phyloP scores from a whole-genome alignment of 2,888 invertebrate species.

The Caenorhabditis afra region DNA sequence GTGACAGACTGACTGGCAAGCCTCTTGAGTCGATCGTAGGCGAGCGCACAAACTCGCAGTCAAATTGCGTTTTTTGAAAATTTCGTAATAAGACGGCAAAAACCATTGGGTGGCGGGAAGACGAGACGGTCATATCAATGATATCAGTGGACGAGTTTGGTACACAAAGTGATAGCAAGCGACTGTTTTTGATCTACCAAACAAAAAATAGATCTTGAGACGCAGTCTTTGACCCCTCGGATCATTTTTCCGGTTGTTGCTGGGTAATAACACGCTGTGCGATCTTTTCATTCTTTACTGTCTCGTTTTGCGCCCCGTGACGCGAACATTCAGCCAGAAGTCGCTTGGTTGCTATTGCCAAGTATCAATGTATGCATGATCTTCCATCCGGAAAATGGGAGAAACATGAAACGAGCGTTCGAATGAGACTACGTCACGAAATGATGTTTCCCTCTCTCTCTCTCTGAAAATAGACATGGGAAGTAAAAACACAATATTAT shows the following conservation, averaged over 20 bases:
- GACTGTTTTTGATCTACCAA: slow-evolving; percentile 44
- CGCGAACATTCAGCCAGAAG: too few species aligned
- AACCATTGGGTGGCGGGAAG: slow-evolving; percentile 16
- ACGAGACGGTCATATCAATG: slow-evolving; percentile 33
- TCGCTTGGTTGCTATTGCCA: too few species aligned
- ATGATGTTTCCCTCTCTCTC: too few species aligned
- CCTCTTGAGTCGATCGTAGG: slow-evolving; percentile 1
- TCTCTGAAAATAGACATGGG: too few species aligned
- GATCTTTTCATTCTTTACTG: background rate
- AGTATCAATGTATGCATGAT: background rate
- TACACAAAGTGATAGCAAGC: slow-evolving; percentile 29
- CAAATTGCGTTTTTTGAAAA: slow-evolving; percentile 22
- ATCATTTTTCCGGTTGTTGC: slow-evolving; percentile 8
- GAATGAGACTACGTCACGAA: too few species aligned
- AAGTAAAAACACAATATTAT: slow-evolving; percentile 39
- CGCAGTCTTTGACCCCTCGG: slow-evolving; percentile 24
- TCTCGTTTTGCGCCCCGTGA: background rate
- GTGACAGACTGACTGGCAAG: slow-evolving; percentile 33
- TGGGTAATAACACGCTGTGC: background rate
- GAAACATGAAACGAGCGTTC: background rate
- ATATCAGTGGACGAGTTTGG: slow-evolving; percentile 28
- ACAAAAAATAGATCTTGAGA: slow-evolving; percentile 9
- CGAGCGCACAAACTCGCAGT: slow-evolving; percentile 4
- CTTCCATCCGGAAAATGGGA: background rate
- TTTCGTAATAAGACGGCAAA: slow-evolving; percentile 31